Evolutionary conservation across 1,140 invertebrate genomes (phyloP), one percentile per base, ranked within the genome.

Genomic region (Drosophila obscura): DNA sequence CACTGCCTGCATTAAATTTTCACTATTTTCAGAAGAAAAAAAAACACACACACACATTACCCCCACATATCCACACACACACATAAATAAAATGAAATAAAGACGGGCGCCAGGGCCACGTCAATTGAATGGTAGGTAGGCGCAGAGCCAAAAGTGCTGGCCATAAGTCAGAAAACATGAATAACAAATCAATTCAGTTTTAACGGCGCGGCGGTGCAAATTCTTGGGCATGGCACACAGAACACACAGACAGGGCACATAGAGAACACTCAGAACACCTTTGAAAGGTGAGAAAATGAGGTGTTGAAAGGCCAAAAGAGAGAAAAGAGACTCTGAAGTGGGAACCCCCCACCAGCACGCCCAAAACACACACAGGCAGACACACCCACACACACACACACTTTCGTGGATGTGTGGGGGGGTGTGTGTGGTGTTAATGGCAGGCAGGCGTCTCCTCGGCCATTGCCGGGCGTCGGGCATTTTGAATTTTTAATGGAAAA

Each of bases 111-210:
- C 80, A 62, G 73, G 62, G 80, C 76, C 57, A 58, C 62, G 63
- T 61, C 79, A 82, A 77, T 82, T 87, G 79, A 87, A 82, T 79
- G 31, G 28, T 31, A 9, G 83, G 82, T 88, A 87, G 82, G 82
- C 79, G 78, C 83, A 83, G 73, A 62, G 72, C 76, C 79, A 69
- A 73, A 83, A 87, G 83, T 83, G 84, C 80, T 88, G 79, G 79
- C 84, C 84, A 87, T 87, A 87, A 87, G 83, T 87, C 83, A 87
- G 83, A 77, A 80, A 87, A 88, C 83, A 87, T 87, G 83, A 87
- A 87, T 87, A 87, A 88, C 83, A 87, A 87, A 87, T 87, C 83
- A 88, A 87, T 87, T 87, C 84, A 71, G 72, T 83, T 87, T 87
- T 76, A 88, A 88, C 74, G 78, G 66, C 45, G 58, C 65, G 78